Conservation (phyloP, 2,797 vertebrate species). For the Protosalanx chinensis region DNA sequence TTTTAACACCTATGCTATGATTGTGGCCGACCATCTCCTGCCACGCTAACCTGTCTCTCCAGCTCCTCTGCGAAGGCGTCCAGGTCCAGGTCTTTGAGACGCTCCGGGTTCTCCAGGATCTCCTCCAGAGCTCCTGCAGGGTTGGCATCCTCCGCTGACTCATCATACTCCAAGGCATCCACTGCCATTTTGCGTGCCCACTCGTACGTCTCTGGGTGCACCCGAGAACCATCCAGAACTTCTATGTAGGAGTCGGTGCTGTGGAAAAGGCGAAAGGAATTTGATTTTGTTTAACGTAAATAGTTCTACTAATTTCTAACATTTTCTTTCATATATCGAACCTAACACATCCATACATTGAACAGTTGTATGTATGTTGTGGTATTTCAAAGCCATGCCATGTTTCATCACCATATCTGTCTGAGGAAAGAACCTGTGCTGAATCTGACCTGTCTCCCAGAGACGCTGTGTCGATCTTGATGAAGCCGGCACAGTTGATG, state of each 20-base stretch:
- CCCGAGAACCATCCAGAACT: slow-evolving; percentile 83
- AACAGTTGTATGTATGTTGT: neutral
- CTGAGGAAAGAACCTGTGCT: neutral
- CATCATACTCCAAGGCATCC: slow-evolving; percentile 84
- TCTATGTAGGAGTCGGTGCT: slow-evolving; percentile 89
- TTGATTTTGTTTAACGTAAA: no score
- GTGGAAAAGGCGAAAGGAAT: slow-evolving; percentile 13
- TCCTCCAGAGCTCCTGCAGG: slow-evolving; percentile 87
- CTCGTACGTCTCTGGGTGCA: slow-evolving; percentile 87
- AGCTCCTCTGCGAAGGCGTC: slow-evolving; percentile 88
- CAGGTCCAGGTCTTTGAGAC: slow-evolving; percentile 84
- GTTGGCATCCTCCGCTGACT: slow-evolving; percentile 86
- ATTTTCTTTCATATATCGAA: neutral
- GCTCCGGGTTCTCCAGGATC: slow-evolving; percentile 85
- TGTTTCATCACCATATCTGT: neutral
- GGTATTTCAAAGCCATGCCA: neutral
- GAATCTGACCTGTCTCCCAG: slow-evolving; percentile 82
- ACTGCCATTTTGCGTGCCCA: slow-evolving; percentile 90
- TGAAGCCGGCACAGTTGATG: slow-evolving; percentile 90
- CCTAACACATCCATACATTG: neutral
- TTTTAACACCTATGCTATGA: no score
- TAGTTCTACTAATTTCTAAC: no score
- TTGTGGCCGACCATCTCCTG: neutral
- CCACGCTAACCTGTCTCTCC: slow-evolving; percentile 79
- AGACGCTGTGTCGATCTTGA: slow-evolving; percentile 88